Evolutionary conservation across 2,888 invertebrate species (phyloP).

Genomic region (Sesia bembeciformis): DNA sequence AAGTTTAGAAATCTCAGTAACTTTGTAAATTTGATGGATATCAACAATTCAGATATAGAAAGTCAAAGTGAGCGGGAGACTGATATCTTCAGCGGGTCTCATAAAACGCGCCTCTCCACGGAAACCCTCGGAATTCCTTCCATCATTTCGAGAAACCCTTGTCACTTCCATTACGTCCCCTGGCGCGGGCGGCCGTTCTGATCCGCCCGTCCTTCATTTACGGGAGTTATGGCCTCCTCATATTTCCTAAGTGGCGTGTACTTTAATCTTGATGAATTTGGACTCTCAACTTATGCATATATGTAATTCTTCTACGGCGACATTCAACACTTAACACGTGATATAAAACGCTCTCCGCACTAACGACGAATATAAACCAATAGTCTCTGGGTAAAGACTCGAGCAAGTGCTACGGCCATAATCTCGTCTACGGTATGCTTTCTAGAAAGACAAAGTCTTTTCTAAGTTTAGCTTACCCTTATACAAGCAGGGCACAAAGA

Average conservation of each 20-base stretch:
- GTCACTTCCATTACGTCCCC: constrained; percentile 65
- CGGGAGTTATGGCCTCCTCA: constrained; percentile 56
- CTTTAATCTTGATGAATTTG: constrained; percentile 33
- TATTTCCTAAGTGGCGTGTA: constrained; percentile 55
- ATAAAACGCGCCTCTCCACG: constrained; percentile 52
- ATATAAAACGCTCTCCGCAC: not conserved
- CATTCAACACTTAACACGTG: not conserved
- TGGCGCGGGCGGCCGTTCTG: constrained; percentile 45
- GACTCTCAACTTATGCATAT: constrained; percentile 2
- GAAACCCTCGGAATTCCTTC: constrained; percentile 56
- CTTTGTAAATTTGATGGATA: constrained; percentile 3
- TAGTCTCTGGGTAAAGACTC: constrained; percentile 2
- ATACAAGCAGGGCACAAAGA: constrained; percentile 42
- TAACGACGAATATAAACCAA: not conserved
- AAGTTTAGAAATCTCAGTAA: not conserved
- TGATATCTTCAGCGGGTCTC: constrained; percentile 46
- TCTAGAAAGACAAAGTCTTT: constrained; percentile 28
- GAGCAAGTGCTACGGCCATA: constrained; percentile 14
- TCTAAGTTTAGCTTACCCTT: constrained; percentile 35
- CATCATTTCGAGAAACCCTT: constrained; percentile 66
- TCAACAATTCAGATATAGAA: constrained; percentile 23
- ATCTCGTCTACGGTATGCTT: constrained; percentile 16
- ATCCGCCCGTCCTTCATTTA: constrained; percentile 60
- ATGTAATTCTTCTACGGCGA: not conserved
- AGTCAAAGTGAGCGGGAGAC: constrained; percentile 31